phyloP scores from a whole-genome alignment of 2,113 vertebrate species.

The Pterophyllum scalare region DNA sequence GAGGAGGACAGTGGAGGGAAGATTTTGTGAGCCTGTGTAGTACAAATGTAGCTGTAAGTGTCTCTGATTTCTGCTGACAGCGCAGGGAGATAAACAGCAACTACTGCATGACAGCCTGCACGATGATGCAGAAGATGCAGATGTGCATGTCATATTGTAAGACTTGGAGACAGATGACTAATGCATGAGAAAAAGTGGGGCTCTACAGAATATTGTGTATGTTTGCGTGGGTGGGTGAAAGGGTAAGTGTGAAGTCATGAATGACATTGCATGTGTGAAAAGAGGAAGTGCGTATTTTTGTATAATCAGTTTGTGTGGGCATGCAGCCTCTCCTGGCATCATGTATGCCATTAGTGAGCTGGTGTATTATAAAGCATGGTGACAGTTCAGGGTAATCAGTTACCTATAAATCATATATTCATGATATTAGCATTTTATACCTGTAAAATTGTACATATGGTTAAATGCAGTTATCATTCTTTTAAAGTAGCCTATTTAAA shows the following conservation, averaged over 20 bases:
- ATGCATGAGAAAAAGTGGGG: background rate
- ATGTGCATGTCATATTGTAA: slow-evolving; percentile 14
- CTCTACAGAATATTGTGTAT: background rate
- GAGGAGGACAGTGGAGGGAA: background rate
- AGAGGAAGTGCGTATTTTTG: slow-evolving; percentile 29
- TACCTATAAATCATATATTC: background rate
- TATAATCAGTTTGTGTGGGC: slow-evolving; percentile 4
- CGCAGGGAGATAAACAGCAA: slow-evolving; percentile 11
- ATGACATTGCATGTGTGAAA: slow-evolving; percentile 36
- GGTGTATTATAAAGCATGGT: background rate
- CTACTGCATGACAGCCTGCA: background rate
- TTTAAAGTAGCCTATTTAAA: background rate
- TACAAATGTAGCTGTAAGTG: slow-evolving; percentile 24
- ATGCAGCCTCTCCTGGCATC: background rate
- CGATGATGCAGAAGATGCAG: slow-evolving; percentile 14
- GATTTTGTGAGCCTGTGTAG: slow-evolving; percentile 15
- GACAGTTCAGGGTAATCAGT: background rate
- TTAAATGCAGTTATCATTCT: background rate
- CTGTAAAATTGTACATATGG: background rate
- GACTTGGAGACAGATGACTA: background rate
- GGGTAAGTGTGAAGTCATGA: slow-evolving; percentile 31
- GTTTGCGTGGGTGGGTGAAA: slow-evolving; percentile 15
- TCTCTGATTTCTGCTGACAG: slow-evolving; percentile 36
- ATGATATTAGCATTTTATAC: background rate
- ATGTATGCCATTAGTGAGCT: background rate